Percentiles rank a stretch among this genome's conserved stretches.
Conservation (phyloP, 2,113 vertebrate genomes). For the Felis catus region F.catus_Fca126_mat1.0 CM031423.1:34471501-34472000, state of each 20-base stretch:
- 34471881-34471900: neutral
- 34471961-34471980: accelerated
- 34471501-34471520: constrained; percentile 80
- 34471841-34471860: neutral
- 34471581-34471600: neutral
- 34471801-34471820: neutral
- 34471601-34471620: neutral
- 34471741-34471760: neutral
- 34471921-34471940: neutral
- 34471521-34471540: constrained; percentile 74
- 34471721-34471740: neutral
- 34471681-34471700: neutral
- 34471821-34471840: neutral
- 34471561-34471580: constrained; percentile 50
- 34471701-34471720: neutral
- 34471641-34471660: neutral
- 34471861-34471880: neutral
- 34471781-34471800: accelerated
- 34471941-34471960: neutral
- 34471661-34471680: neutral
- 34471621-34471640: neutral
- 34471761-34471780: neutral
- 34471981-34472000: neutral
- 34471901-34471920: neutral
- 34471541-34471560: constrained; percentile 78